These are phyloP conservation scores for Peromyscus eremicus DNA, from an alignment of 2,797 vertebrate genomes.

Conservation along the genomic window DNA sequence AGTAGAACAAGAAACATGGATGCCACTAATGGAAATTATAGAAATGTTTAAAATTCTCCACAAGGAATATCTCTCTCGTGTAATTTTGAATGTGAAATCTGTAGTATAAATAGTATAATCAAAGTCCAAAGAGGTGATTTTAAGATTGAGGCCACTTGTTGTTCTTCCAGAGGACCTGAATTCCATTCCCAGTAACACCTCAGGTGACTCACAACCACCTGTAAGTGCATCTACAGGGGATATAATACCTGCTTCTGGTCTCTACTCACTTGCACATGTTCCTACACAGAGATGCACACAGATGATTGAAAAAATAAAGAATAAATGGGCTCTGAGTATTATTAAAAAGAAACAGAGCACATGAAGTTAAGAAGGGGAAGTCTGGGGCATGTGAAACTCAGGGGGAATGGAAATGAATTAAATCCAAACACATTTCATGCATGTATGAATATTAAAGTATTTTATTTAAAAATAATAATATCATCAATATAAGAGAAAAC, in stretches of 20 bases:
- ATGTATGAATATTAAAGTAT: background rate
- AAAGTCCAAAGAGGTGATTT: background rate
- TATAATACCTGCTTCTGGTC: background rate
- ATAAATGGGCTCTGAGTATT: background rate
- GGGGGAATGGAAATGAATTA: background rate
- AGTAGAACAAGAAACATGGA: background rate
- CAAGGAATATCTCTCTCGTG: background rate
- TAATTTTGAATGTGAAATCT: conserved; percentile 41
- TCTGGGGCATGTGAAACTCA: background rate
- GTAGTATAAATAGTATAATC: background rate
- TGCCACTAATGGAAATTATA: background rate
- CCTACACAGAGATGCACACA: background rate
- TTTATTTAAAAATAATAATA: background rate
- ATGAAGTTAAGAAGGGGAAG: background rate
- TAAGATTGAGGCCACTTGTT: background rate
- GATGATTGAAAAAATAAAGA: background rate
- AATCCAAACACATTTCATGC: background rate
- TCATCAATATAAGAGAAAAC: background rate
- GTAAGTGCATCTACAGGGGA: background rate
- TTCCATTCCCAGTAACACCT: background rate
- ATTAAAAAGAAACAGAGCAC: background rate
- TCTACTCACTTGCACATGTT: background rate
- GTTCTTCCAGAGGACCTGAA: background rate
- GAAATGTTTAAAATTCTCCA: conserved; percentile 14
- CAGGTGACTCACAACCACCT: background rate